Conservation (phyloP, 1,140 invertebrate species). For the Sitobion miscanthi region DNA sequence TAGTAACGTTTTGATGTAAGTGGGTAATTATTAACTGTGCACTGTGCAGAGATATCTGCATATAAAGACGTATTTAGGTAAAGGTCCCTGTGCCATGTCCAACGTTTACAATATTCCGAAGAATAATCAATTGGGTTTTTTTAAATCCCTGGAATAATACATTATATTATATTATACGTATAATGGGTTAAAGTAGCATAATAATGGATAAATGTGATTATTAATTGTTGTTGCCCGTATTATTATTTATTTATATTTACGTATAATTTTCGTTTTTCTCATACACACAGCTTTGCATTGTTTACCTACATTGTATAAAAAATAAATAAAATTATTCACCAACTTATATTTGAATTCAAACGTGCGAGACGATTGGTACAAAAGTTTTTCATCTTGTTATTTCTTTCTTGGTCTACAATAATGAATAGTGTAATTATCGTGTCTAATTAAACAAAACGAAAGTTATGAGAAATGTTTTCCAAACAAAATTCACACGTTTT, state of each 20-base stretch:
- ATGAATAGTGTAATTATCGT: slow-evolving; percentile 19
- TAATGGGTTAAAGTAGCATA: neutral
- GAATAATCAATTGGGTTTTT: neutral
- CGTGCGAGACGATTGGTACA: slow-evolving; percentile 23
- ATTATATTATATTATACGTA: neutral
- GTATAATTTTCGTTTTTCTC: neutral
- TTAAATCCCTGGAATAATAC: neutral
- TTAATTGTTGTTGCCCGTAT: neutral
- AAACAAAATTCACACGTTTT: neutral
- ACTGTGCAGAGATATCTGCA: neutral
- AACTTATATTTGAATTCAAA: slow-evolving; percentile 24
- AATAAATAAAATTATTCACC: neutral
- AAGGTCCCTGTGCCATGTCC: neutral
- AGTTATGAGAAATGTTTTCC: slow-evolving; percentile 26
- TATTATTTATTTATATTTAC: neutral
- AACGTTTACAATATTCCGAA: neutral
- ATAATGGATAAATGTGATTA: neutral
- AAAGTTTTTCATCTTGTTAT: slow-evolving; percentile 14
- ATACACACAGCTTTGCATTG: neutral
- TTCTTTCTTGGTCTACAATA: neutral
- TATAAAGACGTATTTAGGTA: neutral
- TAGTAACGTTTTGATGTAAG: neutral
- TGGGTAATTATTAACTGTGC: neutral
- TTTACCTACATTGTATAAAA: neutral
- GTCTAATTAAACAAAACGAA: slow-evolving; percentile 30